These are phyloP conservation scores for Nemotelus pantherinus DNA, from an alignment of 2,888 invertebrate species.

Conservation along the genomic window DNA sequence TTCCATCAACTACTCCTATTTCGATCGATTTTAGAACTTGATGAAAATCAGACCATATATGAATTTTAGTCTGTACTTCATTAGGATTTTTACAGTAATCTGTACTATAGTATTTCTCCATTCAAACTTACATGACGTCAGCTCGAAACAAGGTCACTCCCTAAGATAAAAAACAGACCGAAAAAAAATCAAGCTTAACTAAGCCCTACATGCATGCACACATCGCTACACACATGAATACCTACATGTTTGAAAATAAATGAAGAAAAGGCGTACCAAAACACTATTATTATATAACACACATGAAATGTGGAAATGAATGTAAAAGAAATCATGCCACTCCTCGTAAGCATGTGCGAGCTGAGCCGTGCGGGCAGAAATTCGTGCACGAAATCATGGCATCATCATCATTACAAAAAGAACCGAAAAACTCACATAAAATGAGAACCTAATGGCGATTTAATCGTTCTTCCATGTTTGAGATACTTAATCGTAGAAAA, in stretches of 20 bases:
- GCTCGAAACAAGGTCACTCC: constrained; percentile 41
- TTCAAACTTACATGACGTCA: constrained; percentile 23
- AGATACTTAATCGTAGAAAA: constrained; percentile 50
- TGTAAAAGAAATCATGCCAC: constrained; percentile 47
- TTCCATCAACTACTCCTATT: too few relatives aligned
- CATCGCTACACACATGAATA: neutral
- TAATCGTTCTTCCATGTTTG: constrained; percentile 59
- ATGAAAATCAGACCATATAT: too few relatives aligned
- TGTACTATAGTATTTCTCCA: too few relatives aligned
- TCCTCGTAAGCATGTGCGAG: constrained; percentile 30
- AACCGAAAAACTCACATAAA: constrained; percentile 54
- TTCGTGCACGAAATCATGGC: constrained; percentile 51
- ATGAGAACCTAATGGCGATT: constrained; percentile 66
- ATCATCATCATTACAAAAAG: constrained; percentile 51
- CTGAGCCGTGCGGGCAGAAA: constrained; percentile 31
- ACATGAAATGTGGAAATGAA: constrained; percentile 33
- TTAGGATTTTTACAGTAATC: too few relatives aligned
- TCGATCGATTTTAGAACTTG: too few relatives aligned
- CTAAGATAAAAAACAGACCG: constrained; percentile 24
- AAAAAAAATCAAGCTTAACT: neutral
- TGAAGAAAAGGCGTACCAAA: constrained; percentile 26
- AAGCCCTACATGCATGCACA: neutral
- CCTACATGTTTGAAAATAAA: neutral
- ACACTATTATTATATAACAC: constrained; percentile 32
- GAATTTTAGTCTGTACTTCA: too few relatives aligned